These are phyloP conservation scores for Epizoanthus scotinus DNA, from an alignment of 92 coral and sea anemone species.

Conservation along the genomic window DNA sequence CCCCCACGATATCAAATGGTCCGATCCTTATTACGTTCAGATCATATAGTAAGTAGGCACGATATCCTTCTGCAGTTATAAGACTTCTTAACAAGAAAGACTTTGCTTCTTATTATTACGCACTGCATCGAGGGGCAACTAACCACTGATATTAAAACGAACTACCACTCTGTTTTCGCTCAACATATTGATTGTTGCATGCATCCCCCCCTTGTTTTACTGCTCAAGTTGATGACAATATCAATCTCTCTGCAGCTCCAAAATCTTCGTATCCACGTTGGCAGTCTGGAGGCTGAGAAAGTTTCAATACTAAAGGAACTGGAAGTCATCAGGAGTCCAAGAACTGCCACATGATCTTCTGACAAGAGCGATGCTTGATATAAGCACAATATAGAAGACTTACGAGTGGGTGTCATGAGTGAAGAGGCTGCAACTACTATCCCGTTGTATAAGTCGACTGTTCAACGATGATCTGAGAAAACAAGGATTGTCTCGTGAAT, in stretches of 20 bases:
- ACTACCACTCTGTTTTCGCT: too few species aligned
- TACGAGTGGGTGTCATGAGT: background rate
- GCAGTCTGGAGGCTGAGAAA: slow-evolving; percentile 93
- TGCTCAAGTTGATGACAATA: too few species aligned
- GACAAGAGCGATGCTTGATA: background rate
- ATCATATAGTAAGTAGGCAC: too few species aligned
- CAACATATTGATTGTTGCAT: background rate
- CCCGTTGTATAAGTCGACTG: background rate
- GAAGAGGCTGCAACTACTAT: background rate
- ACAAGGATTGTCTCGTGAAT: too few species aligned
- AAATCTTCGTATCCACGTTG: slow-evolving; percentile 81
- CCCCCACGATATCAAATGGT: too few species aligned
- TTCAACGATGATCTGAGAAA: too few species aligned
- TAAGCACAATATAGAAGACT: background rate
- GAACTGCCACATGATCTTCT: slow-evolving; percentile 8
- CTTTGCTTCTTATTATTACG: too few species aligned
- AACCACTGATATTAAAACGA: too few species aligned
- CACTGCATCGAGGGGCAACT: too few species aligned
- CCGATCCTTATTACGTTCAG: too few species aligned
- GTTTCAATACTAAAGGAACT: slow-evolving; percentile 89
- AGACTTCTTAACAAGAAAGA: too few species aligned
- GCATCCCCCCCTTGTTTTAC: background rate
- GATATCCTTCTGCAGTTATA: too few species aligned
- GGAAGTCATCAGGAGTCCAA: slow-evolving; percentile 50
- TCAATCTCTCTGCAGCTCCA: slow-evolving; percentile 49